phyloP scores from a whole-genome alignment of 2,113 vertebrate genomes.

The Channa maculata region DNA sequence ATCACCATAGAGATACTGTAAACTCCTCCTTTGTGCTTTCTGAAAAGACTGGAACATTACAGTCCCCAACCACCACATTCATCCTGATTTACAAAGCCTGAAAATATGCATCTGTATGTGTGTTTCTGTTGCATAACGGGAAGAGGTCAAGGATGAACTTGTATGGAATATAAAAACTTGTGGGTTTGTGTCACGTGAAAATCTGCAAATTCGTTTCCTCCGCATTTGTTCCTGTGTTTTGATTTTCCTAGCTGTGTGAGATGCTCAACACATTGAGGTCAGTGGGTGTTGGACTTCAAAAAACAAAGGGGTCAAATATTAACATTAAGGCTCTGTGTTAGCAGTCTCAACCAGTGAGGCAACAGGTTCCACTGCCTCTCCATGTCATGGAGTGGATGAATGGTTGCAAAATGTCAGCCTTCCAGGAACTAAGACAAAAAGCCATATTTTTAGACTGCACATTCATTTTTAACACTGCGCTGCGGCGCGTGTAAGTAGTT shows the following conservation, averaged over 20 bases:
- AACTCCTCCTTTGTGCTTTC: constrained; percentile 55
- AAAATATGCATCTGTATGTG: constrained; percentile 31
- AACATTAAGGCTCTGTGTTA: constrained; percentile 57
- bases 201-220: constrained; percentile 2
- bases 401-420: constrained; percentile 22
- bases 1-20: constrained; percentile 73
- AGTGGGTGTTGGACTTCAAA: constrained; percentile 63
- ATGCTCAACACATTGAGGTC: constrained; percentile 63
- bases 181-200: constrained; percentile 42
- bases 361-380: constrained; percentile 27
- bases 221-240: constrained; percentile 41
- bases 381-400: constrained; percentile 22
- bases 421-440: constrained; percentile 17
- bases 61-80: constrained; percentile 50
- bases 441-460: constrained; percentile 54
- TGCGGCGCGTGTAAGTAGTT: constrained; percentile 29
- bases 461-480: constrained; percentile 65
- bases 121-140: constrained; percentile 20
- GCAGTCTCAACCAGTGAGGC: constrained; percentile 36
- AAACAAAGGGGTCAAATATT: constrained; percentile 69
- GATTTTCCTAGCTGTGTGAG: constrained; percentile 43
- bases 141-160: constrained; percentile 63
- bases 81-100: constrained; percentile 51
- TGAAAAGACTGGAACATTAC: constrained; percentile 58
- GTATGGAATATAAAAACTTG: constrained; percentile 27